Conservation (phyloP, 2,113 vertebrate genomes). For the Nasalis larvatus region DNA sequence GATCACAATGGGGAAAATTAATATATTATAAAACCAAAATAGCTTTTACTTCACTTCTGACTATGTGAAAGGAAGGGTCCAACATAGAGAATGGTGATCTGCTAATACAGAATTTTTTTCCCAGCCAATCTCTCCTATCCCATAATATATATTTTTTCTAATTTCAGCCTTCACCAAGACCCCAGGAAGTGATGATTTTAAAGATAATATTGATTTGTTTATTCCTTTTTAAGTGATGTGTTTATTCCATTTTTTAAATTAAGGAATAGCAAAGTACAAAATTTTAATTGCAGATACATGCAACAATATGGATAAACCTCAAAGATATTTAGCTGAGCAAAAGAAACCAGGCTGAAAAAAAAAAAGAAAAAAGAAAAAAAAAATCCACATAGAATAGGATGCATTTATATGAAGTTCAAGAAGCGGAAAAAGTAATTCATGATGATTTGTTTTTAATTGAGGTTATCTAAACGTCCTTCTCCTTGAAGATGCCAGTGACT, state of each 20-base stretch:
- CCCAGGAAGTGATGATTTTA: background rate
- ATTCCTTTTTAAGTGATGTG: background rate
- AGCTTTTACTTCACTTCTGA: background rate
- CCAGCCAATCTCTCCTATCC: background rate
- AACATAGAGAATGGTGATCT: background rate
- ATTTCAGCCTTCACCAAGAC: background rate
- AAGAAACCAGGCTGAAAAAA: background rate
- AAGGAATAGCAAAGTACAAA: background rate
- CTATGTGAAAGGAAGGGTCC: background rate
- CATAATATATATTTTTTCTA: background rate
- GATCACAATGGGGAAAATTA: background rate
- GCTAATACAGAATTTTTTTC: background rate
- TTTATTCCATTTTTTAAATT: background rate
- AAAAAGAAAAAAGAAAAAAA: background rate
- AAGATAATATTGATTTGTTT: background rate
- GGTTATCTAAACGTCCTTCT: constrained; percentile 48
- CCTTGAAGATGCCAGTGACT: constrained; percentile 16
- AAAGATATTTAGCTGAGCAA: background rate
- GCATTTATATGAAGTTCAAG: constrained; percentile 35
- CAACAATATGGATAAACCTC: background rate
- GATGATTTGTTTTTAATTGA: constrained; percentile 65
- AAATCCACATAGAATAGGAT: background rate
- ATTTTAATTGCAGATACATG: background rate
- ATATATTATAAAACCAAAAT: background rate
- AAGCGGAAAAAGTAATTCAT: background rate